Base-by-base conservation (phyloP, 2,113 vertebrate genomes). In the Xenus cinereus region DNA sequence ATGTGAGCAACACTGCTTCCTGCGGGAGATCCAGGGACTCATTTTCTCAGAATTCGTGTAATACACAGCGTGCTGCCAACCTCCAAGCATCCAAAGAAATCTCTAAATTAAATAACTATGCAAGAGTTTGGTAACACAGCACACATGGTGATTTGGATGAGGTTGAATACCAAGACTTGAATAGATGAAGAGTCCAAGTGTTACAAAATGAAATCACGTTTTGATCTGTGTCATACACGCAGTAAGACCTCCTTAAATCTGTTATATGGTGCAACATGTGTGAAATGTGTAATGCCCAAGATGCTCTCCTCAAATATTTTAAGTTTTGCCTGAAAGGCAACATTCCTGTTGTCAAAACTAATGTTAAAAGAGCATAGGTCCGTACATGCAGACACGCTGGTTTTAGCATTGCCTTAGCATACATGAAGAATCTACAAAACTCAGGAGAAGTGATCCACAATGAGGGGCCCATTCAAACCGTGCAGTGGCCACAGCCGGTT, bases 231-330 rank as follows among this genome's bases (percentile, higher is more conserved):
- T 35, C 6, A 23, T 7, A 27, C 5, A 35, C 16, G 6, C 26
- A 72, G 37, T 10, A 79, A 83, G n/a, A 75, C 8, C 41, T 60
- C 41, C 37, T 43, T 46, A 54, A 86, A 88, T 23, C 9, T 39
- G 2, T 15, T 63, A 35, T 2, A 23, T 0, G 0, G 30, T 18
- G 18, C 23, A 53, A 74, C 13, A n/a, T 1, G 6, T 30, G 41
- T 4, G 18, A 90, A 43, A 57, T 5, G 6, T 22, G 2, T 4
- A 35, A 50, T 7, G 0, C 4, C 33, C 30, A 68, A 22, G 7
- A 35, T 26, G 11, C 1, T 88, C n/a, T 82, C 30, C 39, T 73
- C 21, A 74, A 86, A 50, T 77, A 86, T 35, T 71, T 73, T 24
- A 86, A 32, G 15, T 66, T 69, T 62, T 86, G 5, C 19, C n/a